Percentiles rank a stretch among this genome's conserved stretches.
phyloP scores from a whole-genome alignment of 2,113 vertebrate genomes.

The Deroptyus accipitrinus region DNA sequence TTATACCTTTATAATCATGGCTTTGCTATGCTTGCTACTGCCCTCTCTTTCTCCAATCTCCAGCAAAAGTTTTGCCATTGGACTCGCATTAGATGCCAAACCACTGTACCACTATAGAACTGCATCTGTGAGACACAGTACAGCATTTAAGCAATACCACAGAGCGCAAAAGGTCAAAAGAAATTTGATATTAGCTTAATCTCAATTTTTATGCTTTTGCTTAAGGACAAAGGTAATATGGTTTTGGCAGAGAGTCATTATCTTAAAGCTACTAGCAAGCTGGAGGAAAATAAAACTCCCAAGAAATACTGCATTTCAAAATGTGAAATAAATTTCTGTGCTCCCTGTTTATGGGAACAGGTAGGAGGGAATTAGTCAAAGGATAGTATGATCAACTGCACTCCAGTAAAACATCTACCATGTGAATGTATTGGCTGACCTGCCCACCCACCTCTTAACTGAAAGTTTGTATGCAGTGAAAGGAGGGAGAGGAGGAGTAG shows the following conservation, averaged over 20 bases:
- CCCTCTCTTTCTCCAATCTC: not conserved
- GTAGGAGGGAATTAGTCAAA: slow-evolving; percentile 29
- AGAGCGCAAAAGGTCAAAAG: slow-evolving; percentile 35
- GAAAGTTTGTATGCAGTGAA: not conserved
- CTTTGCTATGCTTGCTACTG: not conserved
- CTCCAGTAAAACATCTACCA: not conserved
- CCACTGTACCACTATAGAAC: not conserved
- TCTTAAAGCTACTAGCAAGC: slow-evolving; percentile 16
- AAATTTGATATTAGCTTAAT: slow-evolving; percentile 44
- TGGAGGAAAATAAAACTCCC: not conserved
- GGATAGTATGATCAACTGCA: not conserved
- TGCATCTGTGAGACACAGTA: not conserved
- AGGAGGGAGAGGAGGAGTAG: not conserved
- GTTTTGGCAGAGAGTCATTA: slow-evolving; percentile 32
- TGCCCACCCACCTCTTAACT: not conserved
- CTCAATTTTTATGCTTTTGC: slow-evolving; percentile 43
- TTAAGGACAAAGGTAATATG: slow-evolving; percentile 29
- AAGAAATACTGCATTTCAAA: slow-evolving; percentile 24
- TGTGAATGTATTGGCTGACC: not conserved
- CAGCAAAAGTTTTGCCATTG: not conserved
- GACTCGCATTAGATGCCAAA: not conserved
- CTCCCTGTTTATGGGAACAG: not conserved
- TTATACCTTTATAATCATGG: not conserved
- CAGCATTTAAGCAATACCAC: slow-evolving; percentile 20
- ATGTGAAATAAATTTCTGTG: slow-evolving; percentile 17